Conservation (phyloP, 2,113 vertebrate species). For the Terrapene triunguis region DNA sequence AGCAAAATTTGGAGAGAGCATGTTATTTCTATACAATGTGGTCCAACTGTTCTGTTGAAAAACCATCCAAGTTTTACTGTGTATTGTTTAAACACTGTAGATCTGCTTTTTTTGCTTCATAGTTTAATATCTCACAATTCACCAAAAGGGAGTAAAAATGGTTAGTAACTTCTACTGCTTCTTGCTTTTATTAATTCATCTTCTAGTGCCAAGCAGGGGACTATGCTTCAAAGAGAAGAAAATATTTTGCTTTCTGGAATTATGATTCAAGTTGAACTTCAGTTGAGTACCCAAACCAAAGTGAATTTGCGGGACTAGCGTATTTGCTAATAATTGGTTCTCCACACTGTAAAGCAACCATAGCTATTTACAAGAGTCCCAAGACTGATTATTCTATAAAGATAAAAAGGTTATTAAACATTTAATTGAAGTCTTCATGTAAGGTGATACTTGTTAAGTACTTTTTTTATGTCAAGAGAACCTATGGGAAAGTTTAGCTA, state of each 20-base stretch:
- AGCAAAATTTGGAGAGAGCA: background rate
- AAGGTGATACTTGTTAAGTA: background rate
- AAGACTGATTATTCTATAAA: background rate
- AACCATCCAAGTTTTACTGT: background rate
- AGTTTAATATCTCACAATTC: background rate
- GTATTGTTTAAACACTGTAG: background rate
- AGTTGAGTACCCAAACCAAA: background rate
- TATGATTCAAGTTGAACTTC: background rate
- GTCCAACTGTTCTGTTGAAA: background rate
- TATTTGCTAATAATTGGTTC: background rate
- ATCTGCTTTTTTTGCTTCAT: background rate
- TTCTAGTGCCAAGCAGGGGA: background rate
- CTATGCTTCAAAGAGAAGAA: background rate
- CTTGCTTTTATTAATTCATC: background rate
- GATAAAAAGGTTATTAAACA: background rate
- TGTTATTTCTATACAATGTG: background rate
- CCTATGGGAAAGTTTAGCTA: background rate
- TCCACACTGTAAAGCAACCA: background rate
- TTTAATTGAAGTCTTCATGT: background rate
- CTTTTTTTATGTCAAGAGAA: background rate
- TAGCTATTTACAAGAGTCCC: background rate
- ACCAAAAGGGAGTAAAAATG: background rate
- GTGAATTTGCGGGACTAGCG: background rate
- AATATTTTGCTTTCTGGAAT: background rate
- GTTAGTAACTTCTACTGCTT: background rate